phyloP scores from a whole-genome alignment of 92 coral and sea anemone genomes.

The Heteractis magnifica region DNA sequence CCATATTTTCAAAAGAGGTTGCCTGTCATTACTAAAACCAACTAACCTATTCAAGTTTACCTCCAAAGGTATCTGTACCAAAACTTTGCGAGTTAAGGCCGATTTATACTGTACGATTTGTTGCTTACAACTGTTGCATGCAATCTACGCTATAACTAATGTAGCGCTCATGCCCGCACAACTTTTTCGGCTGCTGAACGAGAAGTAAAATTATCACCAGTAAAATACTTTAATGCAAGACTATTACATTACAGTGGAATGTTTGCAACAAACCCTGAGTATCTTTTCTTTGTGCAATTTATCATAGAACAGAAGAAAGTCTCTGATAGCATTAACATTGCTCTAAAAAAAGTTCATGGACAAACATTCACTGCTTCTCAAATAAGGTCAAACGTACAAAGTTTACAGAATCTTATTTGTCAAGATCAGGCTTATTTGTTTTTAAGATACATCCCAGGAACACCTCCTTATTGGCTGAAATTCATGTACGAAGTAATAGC shows the following conservation, averaged over 20 bases:
- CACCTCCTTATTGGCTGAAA: conserved; percentile 47
- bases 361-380: conserved; percentile 52
- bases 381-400: conserved; percentile 34
- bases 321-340: conserved; percentile 26
- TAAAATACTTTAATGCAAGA: conserved; percentile 49
- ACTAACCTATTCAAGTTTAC: too few relatives aligned
- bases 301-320: not conserved
- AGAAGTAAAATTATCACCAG: conserved; percentile 29
- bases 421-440: conserved; percentile 63
- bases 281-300: too few relatives aligned
- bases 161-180: too few relatives aligned
- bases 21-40: too few relatives aligned
- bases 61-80: too few relatives aligned
- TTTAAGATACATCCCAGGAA: conserved; percentile 44
- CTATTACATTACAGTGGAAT: conserved; percentile 57
- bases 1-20: too few relatives aligned
- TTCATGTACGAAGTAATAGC: conserved; percentile 22
- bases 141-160: too few relatives aligned
- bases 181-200: conserved; percentile 11
- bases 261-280: conserved; percentile 3
- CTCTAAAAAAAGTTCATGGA: conserved; percentile 38
- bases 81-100: too few relatives aligned
- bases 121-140: too few relatives aligned
- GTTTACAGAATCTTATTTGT: conserved; percentile 26
- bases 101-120: too few relatives aligned